Base-by-base conservation (phyloP, 1,140 invertebrate genomes). In the Heliconius hewitsoni region DNA sequence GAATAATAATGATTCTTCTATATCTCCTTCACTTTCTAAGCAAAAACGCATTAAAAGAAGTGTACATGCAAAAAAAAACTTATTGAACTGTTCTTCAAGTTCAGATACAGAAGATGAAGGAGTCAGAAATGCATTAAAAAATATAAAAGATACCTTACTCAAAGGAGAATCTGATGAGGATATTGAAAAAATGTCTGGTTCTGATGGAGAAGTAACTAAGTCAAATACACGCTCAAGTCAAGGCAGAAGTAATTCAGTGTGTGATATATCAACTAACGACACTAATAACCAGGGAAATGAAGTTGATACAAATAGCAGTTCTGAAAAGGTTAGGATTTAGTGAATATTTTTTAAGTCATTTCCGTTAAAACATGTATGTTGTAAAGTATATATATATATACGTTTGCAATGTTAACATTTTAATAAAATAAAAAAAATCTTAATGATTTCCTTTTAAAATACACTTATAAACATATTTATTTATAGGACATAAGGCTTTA, bases 21-120 rank as follows among this genome's bases (percentile, higher is more conserved):
- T 16, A 13, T 66, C 78, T 27, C 78, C 81, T 79, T 79, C 80
- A 27, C 82, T 84, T 30, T 88, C 85, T 39, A 89, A 88, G 83
- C 81, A 86, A 74, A 93, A 91, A 83, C 81, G 83, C 72, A 86
- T 88, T 39, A 90, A 86, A 84, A 87, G 91, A 83, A 91, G 87
- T 83, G 87, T 89, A 84, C 76, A 89, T 82, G 88, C 90, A 55
- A 94, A 91, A 73, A 92, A 90, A 84, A 91, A 88, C 85, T 80
- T 92, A 42, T 73, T 94, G 8, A 88, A 85, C 76, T 88, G 89
- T 81, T 91, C 91, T 19, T 92, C 90, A 27, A 92, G 91, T 80
- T 93, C 93, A 60, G 93, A 93, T 70, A 90, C 88, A 70, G 91
- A 93, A 52, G 91, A 93, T 85, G 91, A 93, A 73, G 81, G 84